These are phyloP conservation scores for Cygnus olor DNA, from an alignment of 2,797 vertebrate genomes.

Conservation along the genomic window DNA sequence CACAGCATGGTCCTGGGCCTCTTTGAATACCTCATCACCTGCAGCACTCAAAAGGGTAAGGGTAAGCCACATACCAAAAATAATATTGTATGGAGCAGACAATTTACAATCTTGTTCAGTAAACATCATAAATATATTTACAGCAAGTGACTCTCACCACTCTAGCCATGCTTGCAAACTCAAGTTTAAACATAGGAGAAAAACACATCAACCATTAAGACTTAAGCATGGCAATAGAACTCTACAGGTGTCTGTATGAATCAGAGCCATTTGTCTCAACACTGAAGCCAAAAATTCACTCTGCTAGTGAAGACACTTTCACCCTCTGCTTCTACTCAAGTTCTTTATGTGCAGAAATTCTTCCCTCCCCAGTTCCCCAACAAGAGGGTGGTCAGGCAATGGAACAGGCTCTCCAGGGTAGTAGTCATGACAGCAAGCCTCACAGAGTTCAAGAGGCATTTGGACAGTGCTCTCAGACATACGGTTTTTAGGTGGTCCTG, in stretches of 20 bases:
- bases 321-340: neutral
- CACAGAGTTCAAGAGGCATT: neutral
- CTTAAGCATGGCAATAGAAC: neutral
- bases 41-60: neutral
- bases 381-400: neutral
- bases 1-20: neutral
- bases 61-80: neutral
- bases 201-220: neutral
- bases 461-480: neutral
- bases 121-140: neutral
- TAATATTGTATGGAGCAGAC: neutral
- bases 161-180: neutral
- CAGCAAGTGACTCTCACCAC: neutral
- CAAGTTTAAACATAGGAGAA: neutral
- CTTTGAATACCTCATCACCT: neutral
- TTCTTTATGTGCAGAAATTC: neutral
- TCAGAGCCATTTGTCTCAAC: neutral
- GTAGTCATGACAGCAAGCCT: too few relatives aligned
- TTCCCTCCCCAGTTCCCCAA: neutral
- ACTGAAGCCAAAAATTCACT: neutral
- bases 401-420: too few relatives aligned
- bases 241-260: neutral
- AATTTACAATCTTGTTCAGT: neutral
- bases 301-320: neutral
- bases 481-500: too few relatives aligned